These are phyloP conservation scores for Varanus komodoensis DNA, from an alignment of 2,113 vertebrate species.

Conservation along the genomic window DNA sequence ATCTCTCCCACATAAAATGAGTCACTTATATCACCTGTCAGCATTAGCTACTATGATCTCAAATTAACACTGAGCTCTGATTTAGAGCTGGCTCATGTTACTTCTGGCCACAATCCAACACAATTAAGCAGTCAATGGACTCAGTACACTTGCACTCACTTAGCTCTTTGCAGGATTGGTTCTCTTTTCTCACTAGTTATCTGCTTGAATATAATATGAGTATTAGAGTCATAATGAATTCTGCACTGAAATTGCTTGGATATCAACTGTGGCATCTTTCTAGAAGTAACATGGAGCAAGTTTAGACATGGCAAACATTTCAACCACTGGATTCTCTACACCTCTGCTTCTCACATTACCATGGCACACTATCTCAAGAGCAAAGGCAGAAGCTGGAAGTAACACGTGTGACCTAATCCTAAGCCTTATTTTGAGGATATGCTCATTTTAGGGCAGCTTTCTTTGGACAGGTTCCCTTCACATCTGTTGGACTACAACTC, in stretches of 20 bases:
- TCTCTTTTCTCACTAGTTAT: neutral
- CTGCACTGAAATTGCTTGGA: neutral
- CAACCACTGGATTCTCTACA: neutral
- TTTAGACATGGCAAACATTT: neutral
- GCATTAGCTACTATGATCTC: neutral
- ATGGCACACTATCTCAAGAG: neutral
- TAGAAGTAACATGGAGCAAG: neutral
- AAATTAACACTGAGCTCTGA: neutral
- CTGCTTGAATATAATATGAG: neutral
- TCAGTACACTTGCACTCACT: neutral
- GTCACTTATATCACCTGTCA: neutral
- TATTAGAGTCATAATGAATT: neutral
- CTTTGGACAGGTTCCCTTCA: too few relatives aligned
- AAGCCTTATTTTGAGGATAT: neutral
- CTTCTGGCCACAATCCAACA: neutral
- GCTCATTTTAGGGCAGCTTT: too few relatives aligned
- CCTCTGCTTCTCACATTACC: neutral
- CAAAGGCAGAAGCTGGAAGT: neutral
- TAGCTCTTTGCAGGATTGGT: neutral
- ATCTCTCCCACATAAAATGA: neutral
- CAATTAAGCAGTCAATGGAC: neutral
- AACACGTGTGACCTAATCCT: neutral
- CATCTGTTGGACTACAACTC: too few relatives aligned
- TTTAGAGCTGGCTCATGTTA: neutral
- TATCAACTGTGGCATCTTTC: neutral